Evolutionary conservation across 2,888 invertebrate genomes (phyloP).

Genomic region (Tiliacea citrago): DNA sequence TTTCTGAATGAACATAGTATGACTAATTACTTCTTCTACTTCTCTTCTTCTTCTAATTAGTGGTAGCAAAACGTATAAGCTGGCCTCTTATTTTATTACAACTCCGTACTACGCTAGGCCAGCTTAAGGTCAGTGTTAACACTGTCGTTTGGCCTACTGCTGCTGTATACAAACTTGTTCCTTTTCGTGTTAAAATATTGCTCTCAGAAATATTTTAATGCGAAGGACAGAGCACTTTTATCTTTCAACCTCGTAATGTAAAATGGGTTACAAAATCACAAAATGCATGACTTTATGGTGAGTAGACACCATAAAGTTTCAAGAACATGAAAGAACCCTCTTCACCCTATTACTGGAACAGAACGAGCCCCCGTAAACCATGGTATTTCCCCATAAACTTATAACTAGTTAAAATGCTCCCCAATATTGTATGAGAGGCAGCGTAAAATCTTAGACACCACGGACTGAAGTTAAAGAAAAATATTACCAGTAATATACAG

Average conservation of each 20-base stretch:
- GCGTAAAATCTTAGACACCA: neutral
- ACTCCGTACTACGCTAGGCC: neutral
- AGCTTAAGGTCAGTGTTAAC: neutral
- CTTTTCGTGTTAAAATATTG: neutral
- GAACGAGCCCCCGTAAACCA: conserved; percentile 44
- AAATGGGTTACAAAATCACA: conserved; percentile 15
- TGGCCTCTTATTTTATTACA: neutral
- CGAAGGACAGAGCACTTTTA: neutral
- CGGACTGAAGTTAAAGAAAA: neutral
- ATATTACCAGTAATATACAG: neutral
- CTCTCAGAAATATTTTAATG: neutral
- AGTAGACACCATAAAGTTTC: conserved; percentile 38
- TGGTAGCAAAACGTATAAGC: neutral
- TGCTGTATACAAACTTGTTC: neutral
- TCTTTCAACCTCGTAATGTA: neutral
- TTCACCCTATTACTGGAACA: conserved; percentile 45
- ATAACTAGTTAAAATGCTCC: conserved; percentile 28
- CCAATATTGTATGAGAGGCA: neutral
- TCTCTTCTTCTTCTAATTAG: no score
- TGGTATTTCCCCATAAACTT: conserved; percentile 22
- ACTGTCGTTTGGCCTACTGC: neutral
- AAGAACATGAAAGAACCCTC: conserved; percentile 42
- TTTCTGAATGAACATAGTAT: neutral
- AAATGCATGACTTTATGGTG: conserved; percentile 37
- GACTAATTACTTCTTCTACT: no score